Conservation (phyloP, 2,797 vertebrate genomes). For the Sebastes nivosus region DNA sequence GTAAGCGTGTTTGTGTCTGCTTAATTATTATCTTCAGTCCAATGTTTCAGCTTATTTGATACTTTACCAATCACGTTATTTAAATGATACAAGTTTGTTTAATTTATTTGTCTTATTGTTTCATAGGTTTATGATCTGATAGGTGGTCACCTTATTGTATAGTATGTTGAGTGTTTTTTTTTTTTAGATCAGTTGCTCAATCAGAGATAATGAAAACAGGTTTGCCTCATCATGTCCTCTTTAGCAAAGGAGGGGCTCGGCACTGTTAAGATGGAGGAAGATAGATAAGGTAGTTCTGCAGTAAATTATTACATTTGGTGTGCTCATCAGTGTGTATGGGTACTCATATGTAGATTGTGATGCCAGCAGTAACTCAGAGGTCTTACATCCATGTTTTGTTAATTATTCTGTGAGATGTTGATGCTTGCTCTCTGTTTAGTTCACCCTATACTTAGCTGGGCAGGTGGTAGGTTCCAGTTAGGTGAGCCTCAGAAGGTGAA, state of each 20-base stretch:
- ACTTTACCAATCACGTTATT: not conserved
- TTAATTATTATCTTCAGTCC: not conserved
- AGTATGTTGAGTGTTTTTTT: accelerated
- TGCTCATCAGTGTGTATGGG: accelerated
- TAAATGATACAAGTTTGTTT: not conserved
- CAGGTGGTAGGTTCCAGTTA: not conserved
- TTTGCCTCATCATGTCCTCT: not conserved
- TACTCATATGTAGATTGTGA: accelerated
- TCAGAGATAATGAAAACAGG: not conserved
- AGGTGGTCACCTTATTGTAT: not conserved
- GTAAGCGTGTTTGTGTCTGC: not conserved
- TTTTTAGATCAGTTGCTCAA: not conserved
- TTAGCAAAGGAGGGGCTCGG: not conserved
- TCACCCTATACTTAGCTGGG: not conserved
- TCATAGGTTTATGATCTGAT: too few species aligned
- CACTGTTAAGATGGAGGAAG: not conserved
- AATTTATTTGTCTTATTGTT: not conserved
- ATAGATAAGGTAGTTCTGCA: not conserved
- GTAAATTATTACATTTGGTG: not conserved
- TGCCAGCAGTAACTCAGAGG: not conserved
- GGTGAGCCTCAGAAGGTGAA: not conserved
- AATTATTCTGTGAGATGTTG: not conserved
- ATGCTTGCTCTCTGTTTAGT: not conserved
- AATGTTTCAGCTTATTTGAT: not conserved
- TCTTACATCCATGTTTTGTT: not conserved